Base-by-base conservation (phyloP, 2,888 invertebrate species). In the Ophion slaviceki region DNA sequence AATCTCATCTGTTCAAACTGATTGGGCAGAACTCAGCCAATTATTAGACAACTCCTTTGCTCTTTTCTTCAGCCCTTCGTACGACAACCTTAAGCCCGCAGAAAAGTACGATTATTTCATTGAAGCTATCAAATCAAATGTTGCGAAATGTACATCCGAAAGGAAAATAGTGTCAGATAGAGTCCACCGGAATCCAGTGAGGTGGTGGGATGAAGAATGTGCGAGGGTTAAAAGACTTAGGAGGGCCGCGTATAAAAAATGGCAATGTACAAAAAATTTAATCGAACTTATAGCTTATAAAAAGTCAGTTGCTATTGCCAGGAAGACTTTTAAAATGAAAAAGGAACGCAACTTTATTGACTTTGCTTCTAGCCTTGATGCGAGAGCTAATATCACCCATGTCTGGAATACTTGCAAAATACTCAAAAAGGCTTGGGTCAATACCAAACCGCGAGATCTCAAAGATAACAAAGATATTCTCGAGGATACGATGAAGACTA, bases 191-290 rank as follows among this genome's bases (percentile, higher is more conserved):
- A 88, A 88, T 32, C 87, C 86, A n/a, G 84, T 82, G 0, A 61
- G 57, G 10, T 87, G 88, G 87, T 87, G 87, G 87, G 85, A 88
- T 59, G 62, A 45, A 1, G 85, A 87, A 20, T 86, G 87, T 71
- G 72, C 79, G 11, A 83, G 61, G 45, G 47, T 77, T 2, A 84
- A 82, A 71, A 62, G 88, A 62, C 53, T 85, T 8, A 67, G 87
- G 45, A 77, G 2, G 20, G 61, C 61, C 14, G n/a, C 24, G 2
- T 62, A 62, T 62, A 62, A 47, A 47, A 47, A 47, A 47, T 47
- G 47, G 47, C 14, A 11, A 14, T 14, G 14, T 2, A 47, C 47
- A 11, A 47, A 47, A 47, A 2, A 47, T 64, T n/a, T 14, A 61
- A 7, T 36, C 70, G 84, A 84, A 47, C 78, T 70, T 47, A 14